A percentile compares a stretch with the other conserved stretches of the same genome.
phyloP scores from a whole-genome alignment of 2,797 vertebrate genomes.

The Poecilia velifera region DNA sequence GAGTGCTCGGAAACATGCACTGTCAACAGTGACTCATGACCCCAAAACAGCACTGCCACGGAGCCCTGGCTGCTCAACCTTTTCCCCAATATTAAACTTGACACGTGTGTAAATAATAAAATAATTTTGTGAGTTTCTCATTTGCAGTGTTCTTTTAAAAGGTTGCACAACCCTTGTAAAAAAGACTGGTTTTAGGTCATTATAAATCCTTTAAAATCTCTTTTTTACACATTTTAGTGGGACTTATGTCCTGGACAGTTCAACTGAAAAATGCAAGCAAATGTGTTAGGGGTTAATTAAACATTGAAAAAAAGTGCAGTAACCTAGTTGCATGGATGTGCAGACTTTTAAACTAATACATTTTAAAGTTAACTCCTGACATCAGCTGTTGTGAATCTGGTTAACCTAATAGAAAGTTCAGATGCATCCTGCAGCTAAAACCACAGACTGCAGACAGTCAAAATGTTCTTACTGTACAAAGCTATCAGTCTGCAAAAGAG shows the following conservation, averaged over 20 bases:
- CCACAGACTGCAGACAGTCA: not conserved
- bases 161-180: not conserved
- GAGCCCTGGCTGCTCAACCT: constrained; percentile 6
- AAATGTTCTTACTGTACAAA: not conserved
- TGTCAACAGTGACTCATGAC: constrained; percentile 60
- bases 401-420: not conserved
- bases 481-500: not conserved
- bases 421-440: not conserved
- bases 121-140: not conserved
- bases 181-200: not conserved
- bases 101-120: constrained; percentile 12
- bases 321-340: not conserved
- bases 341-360: not conserved
- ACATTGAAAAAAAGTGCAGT: not conserved
- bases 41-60: not conserved
- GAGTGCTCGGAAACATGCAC: constrained; percentile 20
- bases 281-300: not conserved
- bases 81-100: constrained; percentile 16
- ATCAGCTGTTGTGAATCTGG: not conserved
- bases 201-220: not conserved
- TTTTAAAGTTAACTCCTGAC: not conserved
- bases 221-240: not conserved
- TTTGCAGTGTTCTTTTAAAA: not conserved
- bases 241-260: not conserved
- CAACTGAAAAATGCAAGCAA: not conserved